A percentile compares a stretch with the other conserved stretches of the same genome.
phyloP scores from a whole-genome alignment of 2,113 vertebrate species.

The Perognathus longimembris region DNA sequence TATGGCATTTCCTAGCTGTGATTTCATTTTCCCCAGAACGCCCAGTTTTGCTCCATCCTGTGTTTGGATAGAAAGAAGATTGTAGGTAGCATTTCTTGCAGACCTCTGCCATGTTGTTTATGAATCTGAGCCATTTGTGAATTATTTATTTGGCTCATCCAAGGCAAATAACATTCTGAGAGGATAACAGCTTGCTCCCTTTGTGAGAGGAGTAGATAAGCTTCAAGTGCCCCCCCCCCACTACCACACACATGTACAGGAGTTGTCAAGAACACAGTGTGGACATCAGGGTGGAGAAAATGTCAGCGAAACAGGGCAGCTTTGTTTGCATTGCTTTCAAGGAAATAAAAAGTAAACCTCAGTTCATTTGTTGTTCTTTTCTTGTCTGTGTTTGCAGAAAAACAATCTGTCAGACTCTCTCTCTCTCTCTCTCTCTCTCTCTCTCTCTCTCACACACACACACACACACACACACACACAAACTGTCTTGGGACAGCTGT shows the following conservation, averaged over 20 bases:
- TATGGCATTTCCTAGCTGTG: too few species aligned
- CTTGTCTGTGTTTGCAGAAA: constrained; percentile 7
- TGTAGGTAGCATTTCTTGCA: not conserved
- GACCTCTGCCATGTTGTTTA: not conserved
- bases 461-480: not conserved
- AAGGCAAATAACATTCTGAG: not conserved
- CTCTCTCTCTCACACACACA: accelerated
- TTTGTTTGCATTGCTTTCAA: constrained; percentile 47
- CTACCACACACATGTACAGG: not conserved
- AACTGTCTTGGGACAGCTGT: not conserved
- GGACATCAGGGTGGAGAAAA: constrained; percentile 16
- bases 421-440: too few species aligned
- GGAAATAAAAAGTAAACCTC: not conserved
- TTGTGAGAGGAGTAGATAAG: not conserved
- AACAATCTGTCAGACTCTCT: not conserved
- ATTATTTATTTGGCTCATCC: not conserved
- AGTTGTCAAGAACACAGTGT: not conserved
- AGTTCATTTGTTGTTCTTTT: constrained; percentile 16
- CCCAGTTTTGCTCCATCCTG: not conserved
- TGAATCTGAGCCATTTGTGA: not conserved
- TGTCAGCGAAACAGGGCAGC: not conserved
- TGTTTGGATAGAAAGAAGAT: not conserved
- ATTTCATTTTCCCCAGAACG: not conserved
- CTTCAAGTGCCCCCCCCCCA: not conserved
- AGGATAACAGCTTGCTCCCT: not conserved